Base-by-base conservation (phyloP, 23 tunicate genomes). In the Styela plicata region DNA sequence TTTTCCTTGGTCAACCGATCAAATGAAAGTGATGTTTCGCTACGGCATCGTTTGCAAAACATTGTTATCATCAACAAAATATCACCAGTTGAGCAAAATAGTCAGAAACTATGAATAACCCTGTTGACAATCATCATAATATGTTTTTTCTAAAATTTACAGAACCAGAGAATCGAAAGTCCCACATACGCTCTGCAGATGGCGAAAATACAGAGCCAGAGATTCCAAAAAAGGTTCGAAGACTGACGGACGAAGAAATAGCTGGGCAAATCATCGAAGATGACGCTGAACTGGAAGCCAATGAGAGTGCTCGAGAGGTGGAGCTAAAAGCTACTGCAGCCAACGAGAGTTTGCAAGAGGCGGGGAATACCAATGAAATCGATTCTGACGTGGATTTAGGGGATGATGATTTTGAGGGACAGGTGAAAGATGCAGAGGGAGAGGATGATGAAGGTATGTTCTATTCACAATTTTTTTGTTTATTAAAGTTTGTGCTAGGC, bases 391-490 rank as follows among this genome's bases (percentile, higher is more conserved):
- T 77, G 0, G 88, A 84, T 37, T 31, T 78, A 29, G 74, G 76
- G 17, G 80, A 73, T 10, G 87, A 70, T 57, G 64, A 53, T n/a
- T 64, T 57, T 63, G 85, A 73, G 24, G 85, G 82, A 20, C 36
- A 74, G 28, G 79, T 37, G 19, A 80, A 86, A 29, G 85, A 86
- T 20, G 85, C 74, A 17, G 90, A 86, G 1, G 84, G 31, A 53
- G 66, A 74, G 31, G 85, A 86, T 19, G 89, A 73, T 44, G 84
- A 76, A 52, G 81, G 81, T 76, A 36, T n/a, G n/a, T n/a, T n/a
- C n/a, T n/a, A n/a, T n/a, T n/a, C n/a, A n/a, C n/a, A n/a, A n/a
- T n/a, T n/a, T n/a, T n/a, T n/a, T n/a, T n/a, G n/a, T n/a, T n/a
- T n/a, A n/a, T n/a, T n/a, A n/a, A n/a, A n/a, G n/a, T n/a, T n/a